Base-by-base conservation (phyloP, 2,888 invertebrate species). In the Drosophila helvetica region DNA sequence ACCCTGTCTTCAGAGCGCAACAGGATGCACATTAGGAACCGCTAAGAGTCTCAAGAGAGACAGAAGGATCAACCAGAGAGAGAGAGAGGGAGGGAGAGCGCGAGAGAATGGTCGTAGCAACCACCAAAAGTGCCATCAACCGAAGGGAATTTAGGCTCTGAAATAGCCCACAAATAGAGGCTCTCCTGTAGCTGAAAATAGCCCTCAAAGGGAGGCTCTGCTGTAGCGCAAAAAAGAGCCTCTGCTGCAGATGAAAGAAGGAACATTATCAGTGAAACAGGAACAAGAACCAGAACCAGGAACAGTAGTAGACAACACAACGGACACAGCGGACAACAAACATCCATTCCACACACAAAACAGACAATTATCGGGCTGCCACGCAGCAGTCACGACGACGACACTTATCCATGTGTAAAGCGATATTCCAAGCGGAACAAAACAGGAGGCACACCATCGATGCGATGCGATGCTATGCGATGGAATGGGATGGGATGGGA, bases 1-100 rank as follows among this genome's bases (percentile, higher is more conserved):
- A 71, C 71, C 75, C 71, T 55, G 68, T 33, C 22, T 52, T 25
- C 18, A 43, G 19, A 57, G 65, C 56, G 71, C 86, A 87, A 89
- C 89, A 89, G 83, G 88, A 89, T 85, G 79, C 79, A 76, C 82
- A 87, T 89, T 85, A 82, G 79, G 70, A 74, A 60, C 79, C 88
- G 72, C 88, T 74, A 85, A 88, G 86, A 67, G 83, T 66, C 75
- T 54, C 69, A 47, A 55, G 46, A 22, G 47, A 45, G 67, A 71
- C 63, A 55, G 22, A 19, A 50, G 7, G n/a, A 64, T 50, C 42
- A 56, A 61, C 66, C 64, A 59, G 10, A 17, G 15, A 62, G 7
- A 33, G 22, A 25, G 25, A 25, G 25, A 6, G 25, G 2, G 19
- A 19, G 19, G 10, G 17, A 27, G 17, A 15, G 6, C 17, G 27